Percentiles rank a stretch among this genome's conserved stretches.
These are phyloP conservation scores for Emydura subglobosa DNA, from an alignment of 2,113 vertebrate genomes.

Conservation along the genomic window DNA sequence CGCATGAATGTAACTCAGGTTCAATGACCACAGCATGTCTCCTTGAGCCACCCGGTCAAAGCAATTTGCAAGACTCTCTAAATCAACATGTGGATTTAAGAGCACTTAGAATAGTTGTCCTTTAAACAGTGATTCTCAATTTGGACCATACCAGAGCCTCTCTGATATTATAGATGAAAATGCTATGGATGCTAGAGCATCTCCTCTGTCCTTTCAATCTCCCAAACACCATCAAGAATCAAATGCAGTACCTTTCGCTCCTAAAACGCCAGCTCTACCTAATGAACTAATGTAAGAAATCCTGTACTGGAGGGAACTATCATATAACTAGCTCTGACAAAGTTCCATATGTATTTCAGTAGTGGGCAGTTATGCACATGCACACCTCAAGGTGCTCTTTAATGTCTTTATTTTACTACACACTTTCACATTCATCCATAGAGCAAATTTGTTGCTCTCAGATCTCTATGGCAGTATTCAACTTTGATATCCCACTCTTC, in stretches of 20 bases:
- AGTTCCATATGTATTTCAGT: not conserved
- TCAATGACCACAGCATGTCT: no score
- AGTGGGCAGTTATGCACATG: not conserved
- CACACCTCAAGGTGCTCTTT: not conserved
- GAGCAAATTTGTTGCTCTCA: not conserved
- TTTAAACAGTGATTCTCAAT: not conserved
- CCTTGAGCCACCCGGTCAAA: not conserved
- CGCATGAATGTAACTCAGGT: no score
- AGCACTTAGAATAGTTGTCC: not conserved
- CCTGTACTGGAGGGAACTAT: not conserved
- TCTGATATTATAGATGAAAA: not conserved
- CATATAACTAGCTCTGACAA: not conserved
- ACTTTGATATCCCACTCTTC: fast-evolving
- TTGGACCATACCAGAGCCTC: not conserved
- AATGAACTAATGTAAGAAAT: not conserved
- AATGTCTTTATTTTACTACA: fast-evolving
- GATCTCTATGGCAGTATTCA: not conserved
- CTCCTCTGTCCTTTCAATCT: not conserved
- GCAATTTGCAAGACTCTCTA: not conserved
- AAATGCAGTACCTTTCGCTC: not conserved
- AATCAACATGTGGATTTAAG: not conserved
- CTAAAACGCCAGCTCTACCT: not conserved
- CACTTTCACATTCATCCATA: not conserved
- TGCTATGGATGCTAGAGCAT: not conserved
- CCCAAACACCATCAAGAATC: not conserved